Evolutionary conservation across 1,140 invertebrate species (phyloP), one percentile per base, ranked within the genome.

Genomic region (Nixonia krombeini): DNA sequence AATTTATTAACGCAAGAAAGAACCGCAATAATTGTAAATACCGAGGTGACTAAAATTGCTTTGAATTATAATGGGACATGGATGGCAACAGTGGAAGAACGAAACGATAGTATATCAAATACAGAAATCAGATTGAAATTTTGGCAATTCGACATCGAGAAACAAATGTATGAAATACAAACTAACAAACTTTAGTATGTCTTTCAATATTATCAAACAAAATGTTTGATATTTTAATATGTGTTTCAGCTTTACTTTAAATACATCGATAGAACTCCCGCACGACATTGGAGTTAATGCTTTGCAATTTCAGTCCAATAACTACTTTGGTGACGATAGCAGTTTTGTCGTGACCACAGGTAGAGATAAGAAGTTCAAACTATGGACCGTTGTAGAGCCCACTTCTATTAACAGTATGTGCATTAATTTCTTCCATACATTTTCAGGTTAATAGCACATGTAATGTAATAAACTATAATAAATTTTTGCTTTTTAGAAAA

Each of bases 71-170:
- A 87, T 79, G 91, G 92, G 0, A 71, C 83, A n/a, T 96, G 94
- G 94, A 84, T 96, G 83, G 92, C 89, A 12, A 94, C 93, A 0
- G 87, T 91, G 4, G 93, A 95, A 81, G 85, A 88, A 37, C 87
- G 91, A 66, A 81, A 87, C 61, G 86, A 89, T 57, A 81, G 84
- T 33, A 80, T 88, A 52, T 87, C 87, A 1, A 80, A 74, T 21
- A 82, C 87, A 2, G 92, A 95, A 83, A 82, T 91, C 0, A 81
- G 89, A 28, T 79, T 96, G 0, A 96, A 95, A 75, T 95, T 95
- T 80, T 96, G 93, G 93, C 73, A 87, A 40, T 94, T 88, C 73
- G 80, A 90, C 59, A 62, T 77, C 1, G 80, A 86, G 4, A 84
- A 87, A 31, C 91, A 93, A 81, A 88, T 75, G 91, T 93, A 84